Evolutionary conservation across 2,113 vertebrate species (phyloP), one percentile per base, ranked within the genome.

Genomic region (Gymnobelideus leadbeateri): DNA sequence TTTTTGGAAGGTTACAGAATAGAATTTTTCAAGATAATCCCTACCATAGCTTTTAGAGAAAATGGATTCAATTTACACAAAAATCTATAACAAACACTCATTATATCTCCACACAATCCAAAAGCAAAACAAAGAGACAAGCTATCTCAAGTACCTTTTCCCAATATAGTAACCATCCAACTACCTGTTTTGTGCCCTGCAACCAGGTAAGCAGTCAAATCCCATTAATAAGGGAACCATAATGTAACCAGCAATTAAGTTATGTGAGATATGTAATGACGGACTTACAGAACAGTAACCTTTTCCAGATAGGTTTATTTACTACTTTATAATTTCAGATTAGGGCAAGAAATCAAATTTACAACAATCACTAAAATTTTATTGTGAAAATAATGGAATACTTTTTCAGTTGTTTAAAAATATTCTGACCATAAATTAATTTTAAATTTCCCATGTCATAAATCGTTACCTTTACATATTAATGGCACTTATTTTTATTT

Each of bases 331-430:
- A 94, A 7, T n/a, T 8, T 55, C 26, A 26, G 25, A 55, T 55
- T 91, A 11, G 52, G 94, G 93, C 90, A 92, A 95, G 91, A 49
- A 89, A 96, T 53, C 84, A 93, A 50, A 95, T 26, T 54, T 91
- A 46, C 16, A 43, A 53, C 5, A 92, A 51, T 84, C n/a, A 77
- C 43, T 92, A 57, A 97, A 97, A 94, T 96, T 84, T 84, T 84
- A 43, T 43, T 84, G 43, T 84, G 68, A 84, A 53, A 43, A 96
- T 68, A 90, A 94, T 93, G 43, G 93, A 97, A 95, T 47, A 95
- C 28, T 89, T 52, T 14, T 84, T 96, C 91, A 93, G 37, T 10
- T 96, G 1, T 51, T 93, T 23, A 46, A 93, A 95, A 96, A 94
- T 91, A 93, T 55, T 51, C 52, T 90, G 89, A 92, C 93, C 95